A percentile compares a stretch with the other conserved stretches of the same genome.
phyloP scores from a whole-genome alignment of 1,140 invertebrate genomes.

The Rhagoletis pomonella region DNA sequence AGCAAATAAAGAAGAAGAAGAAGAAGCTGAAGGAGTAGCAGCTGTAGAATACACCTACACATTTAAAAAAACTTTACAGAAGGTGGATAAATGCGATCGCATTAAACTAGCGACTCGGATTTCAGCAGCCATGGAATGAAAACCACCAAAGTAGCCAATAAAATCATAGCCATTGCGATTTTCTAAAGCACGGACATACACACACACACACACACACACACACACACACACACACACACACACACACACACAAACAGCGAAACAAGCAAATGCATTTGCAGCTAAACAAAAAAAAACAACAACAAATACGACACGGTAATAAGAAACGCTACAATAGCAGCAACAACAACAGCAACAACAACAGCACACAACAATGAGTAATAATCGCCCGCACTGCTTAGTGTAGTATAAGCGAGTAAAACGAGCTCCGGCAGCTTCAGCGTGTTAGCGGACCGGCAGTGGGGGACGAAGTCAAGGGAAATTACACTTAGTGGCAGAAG shows the following conservation, averaged over 20 bases:
- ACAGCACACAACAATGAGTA: slow-evolving; percentile 7
- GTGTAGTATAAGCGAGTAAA: neutral
- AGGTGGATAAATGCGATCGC: neutral
- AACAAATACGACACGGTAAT: neutral
- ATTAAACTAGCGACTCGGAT: slow-evolving; percentile 29
- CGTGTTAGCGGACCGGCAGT: too few relatives aligned
- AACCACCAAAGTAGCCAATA: slow-evolving; percentile 47
- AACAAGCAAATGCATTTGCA: neutral
- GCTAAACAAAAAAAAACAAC: neutral
- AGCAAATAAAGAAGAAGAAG: neutral
- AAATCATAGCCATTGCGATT: slow-evolving; percentile 37
- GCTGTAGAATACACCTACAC: neutral
- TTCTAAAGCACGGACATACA: neutral
- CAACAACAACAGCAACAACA: neutral
- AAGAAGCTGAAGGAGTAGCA: neutral
- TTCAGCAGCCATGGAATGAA: neutral
- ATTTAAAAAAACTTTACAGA: neutral
- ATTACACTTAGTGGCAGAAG: slow-evolving; percentile 9
- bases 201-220: neutral
- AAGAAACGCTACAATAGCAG: slow-evolving; percentile 22
- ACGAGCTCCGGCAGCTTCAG: neutral
- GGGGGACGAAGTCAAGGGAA: neutral
- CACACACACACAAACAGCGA: neutral
- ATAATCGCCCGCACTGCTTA: slow-evolving; percentile 21
- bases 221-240: neutral